Base-by-base conservation (phyloP, 2,888 invertebrate species). In the Ypsolopha sequella region DNA sequence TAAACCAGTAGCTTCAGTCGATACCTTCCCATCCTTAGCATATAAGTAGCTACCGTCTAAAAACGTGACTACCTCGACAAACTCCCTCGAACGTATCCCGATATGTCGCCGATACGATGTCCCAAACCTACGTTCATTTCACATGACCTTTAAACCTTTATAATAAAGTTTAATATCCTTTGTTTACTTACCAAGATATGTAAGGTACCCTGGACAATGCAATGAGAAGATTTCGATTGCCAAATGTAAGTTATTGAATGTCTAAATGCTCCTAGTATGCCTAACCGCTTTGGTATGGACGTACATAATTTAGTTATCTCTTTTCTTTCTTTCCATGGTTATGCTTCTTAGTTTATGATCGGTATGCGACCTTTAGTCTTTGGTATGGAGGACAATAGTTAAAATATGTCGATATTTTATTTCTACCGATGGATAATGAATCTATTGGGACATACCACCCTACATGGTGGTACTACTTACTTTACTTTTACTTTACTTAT, bases 41-140 rank as follows among this genome's bases (percentile, higher is more conserved):
- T 68, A 69, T 58, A n/a, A n/a, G n/a, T n/a, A 55, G 76, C 84
- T 81, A 80, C 82, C 66, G 82, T 76, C 66, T 64, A 64, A 58
- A 73, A 81, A 73, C 82, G 82, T 82, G 84, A 84, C 80, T 66
- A 66, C 60, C 64, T 80, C 79, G 79, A 80, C 77, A 78, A 76
- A 80, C 79, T 70, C 75, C 73, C 77, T 62, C 64, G 66, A 74
- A 76, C 73, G 69, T 66, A 68, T 65, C 60, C 68, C 68, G 79
- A 82, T 81, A 75, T 68, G 70, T 72, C 69, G 69, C 68, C 67
- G 78, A 75, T 77, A 77, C 53, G 7, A 8, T 33, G n/a, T 13
- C n/a, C 50, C 43, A 45, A 36, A 36, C 11, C 13, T 24, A 41
- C 10, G 36, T 45, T n/a, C 43, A 35, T 14, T 8, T 11, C 7